Percentiles rank a stretch among this genome's conserved stretches.
Conservation (phyloP, 2,888 invertebrate species). For the Mythimna lalbum region DNA sequence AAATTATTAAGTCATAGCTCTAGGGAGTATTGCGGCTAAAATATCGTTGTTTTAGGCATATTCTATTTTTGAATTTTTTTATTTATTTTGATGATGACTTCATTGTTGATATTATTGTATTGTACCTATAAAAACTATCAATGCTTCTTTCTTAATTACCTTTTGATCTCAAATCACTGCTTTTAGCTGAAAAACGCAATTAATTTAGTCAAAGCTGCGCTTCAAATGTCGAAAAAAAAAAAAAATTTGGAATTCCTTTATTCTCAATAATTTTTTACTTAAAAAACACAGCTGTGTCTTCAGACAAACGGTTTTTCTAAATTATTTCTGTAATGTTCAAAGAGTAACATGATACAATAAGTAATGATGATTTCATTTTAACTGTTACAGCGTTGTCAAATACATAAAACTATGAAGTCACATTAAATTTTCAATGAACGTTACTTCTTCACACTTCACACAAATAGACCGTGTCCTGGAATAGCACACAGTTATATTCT, state of each 20-base stretch:
- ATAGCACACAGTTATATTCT: too few species aligned
- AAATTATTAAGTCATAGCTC: conserved; percentile 70
- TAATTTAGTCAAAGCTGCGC: not conserved
- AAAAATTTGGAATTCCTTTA: too few species aligned
- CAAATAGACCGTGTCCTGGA: too few species aligned
- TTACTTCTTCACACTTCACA: too few species aligned
- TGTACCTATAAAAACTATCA: too few species aligned
- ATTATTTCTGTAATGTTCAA: not conserved
- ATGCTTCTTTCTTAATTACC: too few species aligned
- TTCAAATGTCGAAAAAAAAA: too few species aligned
- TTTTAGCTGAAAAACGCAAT: not conserved
- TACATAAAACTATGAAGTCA: too few species aligned
- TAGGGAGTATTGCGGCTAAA: conserved; percentile 63
- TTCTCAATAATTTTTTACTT: not conserved
- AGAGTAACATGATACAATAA: conserved; percentile 5
- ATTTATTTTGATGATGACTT: conserved; percentile 23
- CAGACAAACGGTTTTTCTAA: not conserved
- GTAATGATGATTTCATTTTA: conserved; percentile 13
- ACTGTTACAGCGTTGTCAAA: not conserved
- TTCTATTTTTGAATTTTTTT: conserved; percentile 23
- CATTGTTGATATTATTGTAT: conserved; percentile 10
- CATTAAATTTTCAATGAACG: not conserved
- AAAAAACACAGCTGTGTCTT: conserved; percentile 4
- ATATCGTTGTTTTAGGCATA: conserved; percentile 56
- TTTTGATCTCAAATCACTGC: too few species aligned